phyloP scores from a whole-genome alignment of 1,140 invertebrate genomes.

The Periplaneta americana region DNA sequence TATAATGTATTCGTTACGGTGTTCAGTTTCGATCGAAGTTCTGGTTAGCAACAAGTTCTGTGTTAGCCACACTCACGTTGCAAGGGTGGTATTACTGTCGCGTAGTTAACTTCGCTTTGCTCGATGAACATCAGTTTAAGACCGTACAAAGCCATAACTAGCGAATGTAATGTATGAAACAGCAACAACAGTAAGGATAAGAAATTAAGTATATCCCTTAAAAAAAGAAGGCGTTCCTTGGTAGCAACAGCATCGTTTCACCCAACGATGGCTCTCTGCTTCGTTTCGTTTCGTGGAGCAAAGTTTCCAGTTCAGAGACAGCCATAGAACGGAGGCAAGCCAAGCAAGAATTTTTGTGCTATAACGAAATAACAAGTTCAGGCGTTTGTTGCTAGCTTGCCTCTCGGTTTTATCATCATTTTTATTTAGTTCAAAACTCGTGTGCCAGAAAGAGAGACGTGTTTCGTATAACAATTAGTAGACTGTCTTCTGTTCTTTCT shows the following conservation, averaged over 20 bases:
- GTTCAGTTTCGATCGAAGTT: background rate
- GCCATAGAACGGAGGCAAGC: background rate
- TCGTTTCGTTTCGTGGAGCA: background rate
- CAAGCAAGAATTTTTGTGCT: background rate
- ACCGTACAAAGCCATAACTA: background rate
- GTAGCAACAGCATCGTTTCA: background rate
- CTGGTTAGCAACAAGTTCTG: background rate
- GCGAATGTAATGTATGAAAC: background rate
- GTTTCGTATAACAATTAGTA: background rate
- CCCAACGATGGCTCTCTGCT: background rate
- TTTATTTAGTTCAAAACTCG: background rate
- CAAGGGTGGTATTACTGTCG: background rate
- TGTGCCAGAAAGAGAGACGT: background rate
- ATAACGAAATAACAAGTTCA: background rate
- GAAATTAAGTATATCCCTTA: background rate
- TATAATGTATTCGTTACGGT: background rate
- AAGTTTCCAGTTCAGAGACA: background rate
- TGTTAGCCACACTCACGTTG: too few species aligned
- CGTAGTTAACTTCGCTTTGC: background rate
- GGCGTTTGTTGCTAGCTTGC: too few species aligned
- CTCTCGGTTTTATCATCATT: too few species aligned
- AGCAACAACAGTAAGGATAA: background rate
- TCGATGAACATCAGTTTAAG: background rate
- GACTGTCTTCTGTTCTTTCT: background rate
- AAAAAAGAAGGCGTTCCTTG: background rate